phyloP scores from a whole-genome alignment of 2,797 vertebrate genomes.

The Mallotus villosus region DNA sequence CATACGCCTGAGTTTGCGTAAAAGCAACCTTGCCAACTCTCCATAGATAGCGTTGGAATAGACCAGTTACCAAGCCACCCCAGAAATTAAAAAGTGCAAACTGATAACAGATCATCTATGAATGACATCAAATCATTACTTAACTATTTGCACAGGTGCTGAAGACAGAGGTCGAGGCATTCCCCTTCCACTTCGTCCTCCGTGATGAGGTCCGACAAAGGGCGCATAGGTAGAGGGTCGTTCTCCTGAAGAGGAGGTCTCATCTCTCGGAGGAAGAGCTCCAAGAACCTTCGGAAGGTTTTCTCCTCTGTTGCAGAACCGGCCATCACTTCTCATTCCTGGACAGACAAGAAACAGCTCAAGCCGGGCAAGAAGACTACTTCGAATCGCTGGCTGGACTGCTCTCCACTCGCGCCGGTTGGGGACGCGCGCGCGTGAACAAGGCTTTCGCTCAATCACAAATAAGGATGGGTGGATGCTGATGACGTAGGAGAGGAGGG shows the following conservation, averaged over 20 bases:
- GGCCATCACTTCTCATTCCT: slow-evolving; percentile 91
- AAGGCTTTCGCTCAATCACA: slow-evolving; percentile 35
- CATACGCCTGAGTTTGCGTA: background rate
- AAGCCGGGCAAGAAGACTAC: slow-evolving; percentile 50
- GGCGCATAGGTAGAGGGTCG: slow-evolving; percentile 85
- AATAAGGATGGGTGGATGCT: slow-evolving; percentile 32
- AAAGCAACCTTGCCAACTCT: background rate
- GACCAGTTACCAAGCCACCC: background rate
- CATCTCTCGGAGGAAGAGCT: slow-evolving; percentile 95
- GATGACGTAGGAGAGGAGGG: slow-evolving; percentile 45
- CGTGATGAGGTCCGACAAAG: slow-evolving; percentile 87
- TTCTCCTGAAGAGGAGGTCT: slow-evolving; percentile 88
- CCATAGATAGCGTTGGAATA: background rate
- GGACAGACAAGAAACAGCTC: slow-evolving; percentile 62
- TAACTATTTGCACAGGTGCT: slow-evolving; percentile 98
- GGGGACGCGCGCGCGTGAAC: slow-evolving; percentile 41
- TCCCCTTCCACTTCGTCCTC: slow-evolving; percentile 97
- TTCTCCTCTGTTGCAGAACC: slow-evolving; percentile 91
- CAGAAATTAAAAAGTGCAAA: background rate
- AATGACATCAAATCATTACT: slow-evolving; percentile 62
- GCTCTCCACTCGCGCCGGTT: slow-evolving; percentile 49
- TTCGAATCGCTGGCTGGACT: slow-evolving; percentile 58
- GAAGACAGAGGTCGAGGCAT: slow-evolving; percentile 92
- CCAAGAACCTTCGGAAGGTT: slow-evolving; percentile 96
- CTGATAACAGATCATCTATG: background rate